phyloP scores from a whole-genome alignment of 1,140 invertebrate genomes.

The Amyelois transitella region DNA sequence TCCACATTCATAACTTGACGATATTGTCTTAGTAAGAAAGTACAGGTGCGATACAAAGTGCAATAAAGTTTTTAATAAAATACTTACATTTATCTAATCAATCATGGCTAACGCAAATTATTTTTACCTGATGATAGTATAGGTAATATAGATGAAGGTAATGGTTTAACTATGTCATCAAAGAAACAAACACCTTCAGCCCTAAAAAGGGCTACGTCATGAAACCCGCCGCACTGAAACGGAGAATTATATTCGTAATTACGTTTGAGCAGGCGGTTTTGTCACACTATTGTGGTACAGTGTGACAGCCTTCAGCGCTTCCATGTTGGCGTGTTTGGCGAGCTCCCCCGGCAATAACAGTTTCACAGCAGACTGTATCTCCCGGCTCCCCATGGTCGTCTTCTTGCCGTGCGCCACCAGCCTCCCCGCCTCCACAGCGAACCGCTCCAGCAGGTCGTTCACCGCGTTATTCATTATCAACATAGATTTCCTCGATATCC shows the following conservation, averaged over 20 bases:
- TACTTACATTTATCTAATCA: no score
- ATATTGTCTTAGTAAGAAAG: no score
- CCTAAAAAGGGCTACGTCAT: neutral
- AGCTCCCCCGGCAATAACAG: constrained; percentile 27
- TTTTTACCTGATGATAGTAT: no score
- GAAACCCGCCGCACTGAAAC: no score
- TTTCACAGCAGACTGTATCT: constrained; percentile 49
- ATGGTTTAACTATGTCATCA: neutral
- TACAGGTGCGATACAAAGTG: no score
- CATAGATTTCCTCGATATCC: constrained; percentile 48
- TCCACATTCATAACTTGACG: no score
- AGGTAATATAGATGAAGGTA: no score
- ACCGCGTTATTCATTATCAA: constrained; percentile 77
- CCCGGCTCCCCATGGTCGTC: constrained; percentile 47
- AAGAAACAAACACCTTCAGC: neutral
- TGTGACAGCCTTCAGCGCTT: constrained; percentile 74
- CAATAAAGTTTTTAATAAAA: no score
- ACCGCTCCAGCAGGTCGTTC: constrained; percentile 60
- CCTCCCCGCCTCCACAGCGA: constrained; percentile 69
- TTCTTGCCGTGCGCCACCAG: constrained; percentile 75
- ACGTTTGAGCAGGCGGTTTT: no score
- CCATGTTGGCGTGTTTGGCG: constrained; percentile 21
- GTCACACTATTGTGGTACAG: neutral
- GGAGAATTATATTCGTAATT: no score
- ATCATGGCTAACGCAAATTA: no score